Conservation (phyloP, 1,140 invertebrate genomes). For the Mesaphorura yosii region DNA sequence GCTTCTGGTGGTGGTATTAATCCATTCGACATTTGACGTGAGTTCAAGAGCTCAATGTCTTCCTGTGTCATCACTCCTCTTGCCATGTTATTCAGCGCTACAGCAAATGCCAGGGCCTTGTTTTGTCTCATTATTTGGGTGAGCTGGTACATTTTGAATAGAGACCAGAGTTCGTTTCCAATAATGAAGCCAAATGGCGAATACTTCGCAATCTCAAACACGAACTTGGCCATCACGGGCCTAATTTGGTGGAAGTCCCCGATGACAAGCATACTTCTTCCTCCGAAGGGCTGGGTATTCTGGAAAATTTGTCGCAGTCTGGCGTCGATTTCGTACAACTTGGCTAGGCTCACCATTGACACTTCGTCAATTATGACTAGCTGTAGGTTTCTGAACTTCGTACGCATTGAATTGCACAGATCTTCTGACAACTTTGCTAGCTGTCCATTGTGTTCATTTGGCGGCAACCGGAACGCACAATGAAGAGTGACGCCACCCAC, state of each 20-base stretch:
- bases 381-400: conserved; percentile 26
- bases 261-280: conserved; percentile 25
- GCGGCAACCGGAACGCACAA: conserved; percentile 33
- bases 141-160: conserved; percentile 1
- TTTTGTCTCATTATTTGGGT: conserved; percentile 11
- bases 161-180: not conserved
- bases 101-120: conserved; percentile 1
- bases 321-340: conserved; percentile 30
- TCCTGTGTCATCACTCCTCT: conserved; percentile 3
- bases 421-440: conserved; percentile 20
- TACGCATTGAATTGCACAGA: conserved; percentile 27
- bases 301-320: conserved; percentile 35
- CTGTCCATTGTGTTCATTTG: conserved; percentile 20
- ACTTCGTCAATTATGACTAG: conserved; percentile 38
- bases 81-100: conserved; percentile 10
- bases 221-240: conserved; percentile 18
- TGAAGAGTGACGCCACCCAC: conserved; percentile 35
- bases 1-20: not conserved
- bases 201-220: not conserved
- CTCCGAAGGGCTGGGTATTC: conserved; percentile 28
- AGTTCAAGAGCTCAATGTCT: conserved; percentile 5
- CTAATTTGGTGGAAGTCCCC: conserved; percentile 31
- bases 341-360: conserved; percentile 33
- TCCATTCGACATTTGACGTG: not conserved
- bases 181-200: not conserved